phyloP scores from a whole-genome alignment of 2,113 vertebrate genomes.

The Hyaena hyaena region DNA sequence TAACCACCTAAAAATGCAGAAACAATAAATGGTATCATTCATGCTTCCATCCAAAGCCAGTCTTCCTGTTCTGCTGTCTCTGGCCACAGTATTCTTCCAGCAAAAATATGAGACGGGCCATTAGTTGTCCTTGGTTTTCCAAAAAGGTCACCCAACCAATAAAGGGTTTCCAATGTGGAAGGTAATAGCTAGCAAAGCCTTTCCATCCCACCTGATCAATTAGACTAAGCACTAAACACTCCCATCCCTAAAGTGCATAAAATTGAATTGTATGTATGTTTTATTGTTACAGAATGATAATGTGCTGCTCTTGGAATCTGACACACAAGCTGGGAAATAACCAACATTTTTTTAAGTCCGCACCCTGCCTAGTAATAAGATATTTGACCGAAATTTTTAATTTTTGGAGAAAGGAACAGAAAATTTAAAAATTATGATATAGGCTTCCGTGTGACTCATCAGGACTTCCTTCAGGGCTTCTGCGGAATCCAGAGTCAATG shows the following conservation, averaged over 20 bases:
- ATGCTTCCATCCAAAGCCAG: background rate
- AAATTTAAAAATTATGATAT: background rate
- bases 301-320: background rate
- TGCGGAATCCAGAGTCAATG: background rate
- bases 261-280: background rate
- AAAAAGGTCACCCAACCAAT: constrained; percentile 69
- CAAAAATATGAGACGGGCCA: background rate
- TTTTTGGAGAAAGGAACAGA: background rate
- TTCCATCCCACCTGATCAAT: constrained; percentile 57
- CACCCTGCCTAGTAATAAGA: background rate
- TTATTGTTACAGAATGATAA: background rate
- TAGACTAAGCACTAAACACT: constrained; percentile 43
- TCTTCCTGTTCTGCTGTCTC: background rate
- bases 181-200: constrained; percentile 67
- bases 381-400: constrained; percentile 58
- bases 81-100: background rate
- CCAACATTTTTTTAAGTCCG: background rate
- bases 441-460: background rate
- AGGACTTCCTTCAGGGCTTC: constrained; percentile 31
- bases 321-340: background rate
- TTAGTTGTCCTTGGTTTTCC: constrained; percentile 42
- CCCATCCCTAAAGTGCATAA: background rate
- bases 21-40: background rate
- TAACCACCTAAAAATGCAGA: background rate
- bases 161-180: constrained; percentile 48